These are phyloP conservation scores for Lepus townsendii DNA, from an alignment of 2,797 vertebrate genomes.

Conservation along the genomic window DNA sequence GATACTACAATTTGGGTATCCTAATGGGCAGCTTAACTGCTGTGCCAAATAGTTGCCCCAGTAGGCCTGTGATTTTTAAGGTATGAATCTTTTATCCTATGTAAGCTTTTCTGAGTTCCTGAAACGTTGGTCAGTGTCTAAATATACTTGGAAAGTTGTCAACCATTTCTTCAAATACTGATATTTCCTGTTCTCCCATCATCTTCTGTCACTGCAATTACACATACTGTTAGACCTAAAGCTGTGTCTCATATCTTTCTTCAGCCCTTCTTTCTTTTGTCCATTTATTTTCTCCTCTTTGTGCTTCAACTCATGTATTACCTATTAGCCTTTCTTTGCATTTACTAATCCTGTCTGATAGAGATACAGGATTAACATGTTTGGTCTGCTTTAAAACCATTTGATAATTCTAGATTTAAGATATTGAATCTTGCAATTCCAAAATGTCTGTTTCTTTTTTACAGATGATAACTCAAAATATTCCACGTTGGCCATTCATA, in stretches of 20 bases:
- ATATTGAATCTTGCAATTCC: neutral
- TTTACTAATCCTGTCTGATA: constrained; percentile 6
- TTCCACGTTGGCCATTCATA: neutral
- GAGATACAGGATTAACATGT: neutral
- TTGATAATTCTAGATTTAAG: constrained; percentile 5
- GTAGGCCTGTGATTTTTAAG: neutral
- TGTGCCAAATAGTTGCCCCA: too few species aligned
- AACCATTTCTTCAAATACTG: neutral
- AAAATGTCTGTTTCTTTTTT: neutral
- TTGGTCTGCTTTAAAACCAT: constrained; percentile 13
- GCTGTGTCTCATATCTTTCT: neutral
- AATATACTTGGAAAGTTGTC: neutral
- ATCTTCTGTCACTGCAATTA: neutral
- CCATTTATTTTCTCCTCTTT: neutral
- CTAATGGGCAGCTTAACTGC: too few species aligned
- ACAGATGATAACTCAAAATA: constrained; percentile 18
- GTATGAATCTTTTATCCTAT: constrained; percentile 10
- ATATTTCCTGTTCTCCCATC: neutral
- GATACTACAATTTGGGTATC: too few species aligned
- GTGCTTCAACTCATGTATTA: neutral
- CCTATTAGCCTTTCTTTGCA: neutral
- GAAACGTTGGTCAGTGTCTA: neutral
- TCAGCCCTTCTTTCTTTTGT: neutral
- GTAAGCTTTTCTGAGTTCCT: neutral
- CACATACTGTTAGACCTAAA: neutral